Percentiles rank a stretch among this genome's conserved stretches.
Conservation (phyloP, 2,888 invertebrate species). For the Tetragnatha montana region DNA sequence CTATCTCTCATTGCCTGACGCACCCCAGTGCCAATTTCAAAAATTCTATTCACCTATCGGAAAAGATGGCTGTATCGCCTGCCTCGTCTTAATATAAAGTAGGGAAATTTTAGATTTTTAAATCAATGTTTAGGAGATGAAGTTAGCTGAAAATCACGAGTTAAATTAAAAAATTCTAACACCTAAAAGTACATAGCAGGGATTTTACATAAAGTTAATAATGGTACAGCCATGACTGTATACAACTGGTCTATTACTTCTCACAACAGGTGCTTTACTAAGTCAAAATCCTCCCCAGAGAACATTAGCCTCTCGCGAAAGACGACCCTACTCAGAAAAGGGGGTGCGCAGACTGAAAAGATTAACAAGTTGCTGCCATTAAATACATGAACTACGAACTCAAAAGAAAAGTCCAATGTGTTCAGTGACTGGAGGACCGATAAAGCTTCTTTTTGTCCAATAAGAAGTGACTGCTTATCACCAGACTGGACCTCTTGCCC, state of each 20-base stretch:
- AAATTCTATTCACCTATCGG: slow-evolving; percentile 22
- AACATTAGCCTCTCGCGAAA: slow-evolving; percentile 18
- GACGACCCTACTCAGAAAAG: slow-evolving; percentile 23
- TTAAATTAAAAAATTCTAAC: background rate
- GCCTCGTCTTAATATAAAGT: slow-evolving; percentile 13
- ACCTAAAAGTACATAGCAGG: background rate
- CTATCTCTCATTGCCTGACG: slow-evolving; percentile 50
- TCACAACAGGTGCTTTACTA: slow-evolving; percentile 42
- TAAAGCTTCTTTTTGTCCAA: slow-evolving; percentile 94
- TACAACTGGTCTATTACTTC: slow-evolving; percentile 23
- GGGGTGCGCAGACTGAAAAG: slow-evolving; percentile 66
- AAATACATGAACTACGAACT: slow-evolving; percentile 63
- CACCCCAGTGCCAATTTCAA: slow-evolving; percentile 51
- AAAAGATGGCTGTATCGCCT: slow-evolving; percentile 22
- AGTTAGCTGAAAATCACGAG: background rate
- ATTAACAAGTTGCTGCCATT: slow-evolving; percentile 60
- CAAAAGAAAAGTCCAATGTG: slow-evolving; percentile 32
- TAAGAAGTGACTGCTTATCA: slow-evolving; percentile 91
- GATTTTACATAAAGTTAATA: background rate
- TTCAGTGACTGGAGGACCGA: slow-evolving; percentile 79
- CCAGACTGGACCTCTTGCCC: slow-evolving; percentile 89
- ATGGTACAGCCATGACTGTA: slow-evolving; percentile 5
- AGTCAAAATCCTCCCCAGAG: slow-evolving; percentile 23
- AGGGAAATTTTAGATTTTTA: background rate
- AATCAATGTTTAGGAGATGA: background rate